phyloP scores from a whole-genome alignment of 1,140 invertebrate genomes.

The Conopomorpha cramerella region DNA sequence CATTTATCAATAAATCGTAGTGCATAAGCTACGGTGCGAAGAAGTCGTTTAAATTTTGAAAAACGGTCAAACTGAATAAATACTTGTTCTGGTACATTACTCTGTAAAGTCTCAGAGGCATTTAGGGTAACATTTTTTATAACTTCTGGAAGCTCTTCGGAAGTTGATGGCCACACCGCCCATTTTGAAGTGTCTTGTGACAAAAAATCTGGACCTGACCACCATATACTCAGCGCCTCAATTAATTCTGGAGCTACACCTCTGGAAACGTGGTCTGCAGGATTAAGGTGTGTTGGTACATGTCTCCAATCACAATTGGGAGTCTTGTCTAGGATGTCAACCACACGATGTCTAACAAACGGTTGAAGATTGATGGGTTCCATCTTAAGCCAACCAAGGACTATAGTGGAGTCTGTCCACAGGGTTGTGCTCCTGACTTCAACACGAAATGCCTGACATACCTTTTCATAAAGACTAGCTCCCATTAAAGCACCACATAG shows the following conservation, averaged over 20 bases:
- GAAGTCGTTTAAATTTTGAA: no score
- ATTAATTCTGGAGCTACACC: not conserved
- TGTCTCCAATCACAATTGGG: not conserved
- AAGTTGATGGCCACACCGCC: no score
- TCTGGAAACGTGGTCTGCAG: not conserved
- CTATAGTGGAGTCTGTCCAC: constrained; percentile 2
- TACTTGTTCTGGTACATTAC: no score
- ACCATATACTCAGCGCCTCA: not conserved
- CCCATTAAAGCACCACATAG: constrained; percentile 2
- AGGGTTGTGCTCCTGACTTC: not conserved
- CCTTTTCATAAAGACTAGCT: not conserved
- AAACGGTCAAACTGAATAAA: no score
- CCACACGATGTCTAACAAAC: not conserved
- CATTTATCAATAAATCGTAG: no score
- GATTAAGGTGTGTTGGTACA: not conserved
- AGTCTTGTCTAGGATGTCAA: not conserved
- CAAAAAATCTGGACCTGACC: not conserved
- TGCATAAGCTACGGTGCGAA: no score
- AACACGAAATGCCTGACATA: not conserved
- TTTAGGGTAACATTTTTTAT: no score
- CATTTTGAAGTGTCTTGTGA: not conserved
- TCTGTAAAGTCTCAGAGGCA: no score
- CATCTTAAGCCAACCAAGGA: not conserved
- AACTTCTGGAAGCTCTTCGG: no score
- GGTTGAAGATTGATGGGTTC: not conserved